Evolutionary conservation across 2,797 vertebrate species (phyloP), one percentile per base, ranked within the genome.

Genomic region (Heteromormyrus szaboi): DNA sequence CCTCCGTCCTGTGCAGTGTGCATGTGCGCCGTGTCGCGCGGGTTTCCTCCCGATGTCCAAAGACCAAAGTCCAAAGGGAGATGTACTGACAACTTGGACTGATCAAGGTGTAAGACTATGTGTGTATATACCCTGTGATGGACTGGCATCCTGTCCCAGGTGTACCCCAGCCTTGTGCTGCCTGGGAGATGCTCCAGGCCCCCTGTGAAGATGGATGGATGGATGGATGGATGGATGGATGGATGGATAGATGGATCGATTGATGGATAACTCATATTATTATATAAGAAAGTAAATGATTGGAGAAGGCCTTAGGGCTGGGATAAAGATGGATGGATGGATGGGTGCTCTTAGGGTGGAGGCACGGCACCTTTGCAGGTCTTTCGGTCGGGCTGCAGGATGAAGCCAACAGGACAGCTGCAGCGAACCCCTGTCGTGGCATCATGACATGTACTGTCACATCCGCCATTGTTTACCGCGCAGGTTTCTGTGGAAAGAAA

Each of bases 351-450:
- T 3, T n/a, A 50, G 44, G 37, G 51, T 3, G 5, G 14, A 48
- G 29, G 8, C 4, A 59, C 12, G 12, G 33, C 95, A 99, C 98
- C 98, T 98, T 99, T 99, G 95, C 98, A 99, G 0, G 98, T 98
- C 94, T 99, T 99, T 93, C 97, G 97, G 95, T 99, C 98, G 0
- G 97, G 96, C 93, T 99, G 98, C 89, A 99, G 95, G 93, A 97
- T 98, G 95, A 99, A 99, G 91, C 98, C 98, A 91, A 99, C 98
- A 0, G 98, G 98, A 92, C 98, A 99, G 96, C 98, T 99, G 95
- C 98, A 99, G 93, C 98, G 98, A 79, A 99, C 98, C 0, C 98
- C 98, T 0, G 97, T 97, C 72, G 97, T 96, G 0, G 97, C 98
- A 0, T 99, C 98, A 0, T 99, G 98, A 93, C 98, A 99, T 46